These are phyloP conservation scores for Drosophila orosa DNA, from an alignment of 1,140 invertebrate species.

Conservation along the genomic window DNA sequence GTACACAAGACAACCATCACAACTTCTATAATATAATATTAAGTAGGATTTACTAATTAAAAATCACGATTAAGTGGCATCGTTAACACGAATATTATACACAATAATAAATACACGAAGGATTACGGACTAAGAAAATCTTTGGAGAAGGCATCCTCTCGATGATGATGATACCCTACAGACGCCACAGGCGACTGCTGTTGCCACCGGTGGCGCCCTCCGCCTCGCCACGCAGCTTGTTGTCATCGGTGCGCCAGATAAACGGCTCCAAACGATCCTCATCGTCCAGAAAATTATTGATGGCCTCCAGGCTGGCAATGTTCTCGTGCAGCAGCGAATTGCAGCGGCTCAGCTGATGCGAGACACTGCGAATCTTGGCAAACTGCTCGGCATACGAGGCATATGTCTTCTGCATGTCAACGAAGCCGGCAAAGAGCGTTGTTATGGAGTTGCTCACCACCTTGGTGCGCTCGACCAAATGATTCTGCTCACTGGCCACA, in stretches of 20 bases:
- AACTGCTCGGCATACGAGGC: constrained; percentile 93
- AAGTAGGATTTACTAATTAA: constrained; percentile 48
- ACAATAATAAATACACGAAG: constrained; percentile 58
- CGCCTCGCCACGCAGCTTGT: constrained; percentile 75
- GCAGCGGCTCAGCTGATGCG: constrained; percentile 91
- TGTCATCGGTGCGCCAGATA: constrained; percentile 90
- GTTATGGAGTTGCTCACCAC: constrained; percentile 90
- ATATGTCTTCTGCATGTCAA: constrained; percentile 93
- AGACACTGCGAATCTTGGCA: constrained; percentile 90
- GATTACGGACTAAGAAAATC: constrained; percentile 39
- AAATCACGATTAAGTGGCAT: constrained; percentile 36
- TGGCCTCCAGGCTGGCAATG: constrained; percentile 91
- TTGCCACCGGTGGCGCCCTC: constrained; percentile 84
- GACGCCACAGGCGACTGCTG: constrained; percentile 66
- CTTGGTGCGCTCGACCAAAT: constrained; percentile 89
- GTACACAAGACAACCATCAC: too few species aligned
- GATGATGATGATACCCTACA: constrained; percentile 40
- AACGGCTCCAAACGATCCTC: constrained; percentile 95
- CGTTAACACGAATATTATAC: constrained; percentile 51
- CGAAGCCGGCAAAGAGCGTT: constrained; percentile 88
- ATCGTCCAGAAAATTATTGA: constrained; percentile 93
- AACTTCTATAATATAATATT: not conserved
- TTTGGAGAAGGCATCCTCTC: constrained; percentile 23
- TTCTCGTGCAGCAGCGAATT: constrained; percentile 93
- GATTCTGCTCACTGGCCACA: constrained; percentile 90